Evolutionary conservation across 2,113 vertebrate species (phyloP), one percentile per base, ranked within the genome.

Genomic region (Stictonetta naevosa): DNA sequence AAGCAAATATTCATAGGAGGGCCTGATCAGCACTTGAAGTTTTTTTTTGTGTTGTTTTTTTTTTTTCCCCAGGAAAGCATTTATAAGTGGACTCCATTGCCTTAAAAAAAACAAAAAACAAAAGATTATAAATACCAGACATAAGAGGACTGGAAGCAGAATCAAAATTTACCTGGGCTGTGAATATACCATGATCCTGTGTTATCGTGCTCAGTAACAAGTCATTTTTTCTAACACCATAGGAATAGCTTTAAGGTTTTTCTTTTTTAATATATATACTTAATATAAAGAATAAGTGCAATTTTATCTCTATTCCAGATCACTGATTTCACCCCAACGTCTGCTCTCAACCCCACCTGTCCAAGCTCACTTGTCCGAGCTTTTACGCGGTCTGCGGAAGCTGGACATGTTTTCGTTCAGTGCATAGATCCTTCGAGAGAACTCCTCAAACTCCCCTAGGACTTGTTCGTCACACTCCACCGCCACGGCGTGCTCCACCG

Each of bases 381-480:
- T 99, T 95, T 99, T 99, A 66, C 99, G 98, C 0, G 99, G 99
- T 26, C 99, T 96, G 56, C 99, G 98, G 97, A 99, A 99, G 96
- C 99, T 99, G 94, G 99, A 99, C 95, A 99, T 97, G 66, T 99
- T 99, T 93, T 99, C 99, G 1, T 98, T 99, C 86, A 99, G 98
- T 93, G 99, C 99, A 72, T 98, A 99, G 98, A 99, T 99, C 97
- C 99, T 99, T 34, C 99, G 98, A 29, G 99, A 99, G 98, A 99
- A 99, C 97, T 99, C 99, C 94, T 99, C 99, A 10, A 99, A 99
- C 92, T 99, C 99, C 3, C 99, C 99, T 63, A 99, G 98, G 44
- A 99, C 99, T 96, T 99, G 99, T 25, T 99, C 99, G 1, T 99
- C 99, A 9, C 99, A 99, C 92, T 99, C 99, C 86, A 99, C 99